Percentiles rank a stretch among this genome's conserved stretches.
These are phyloP conservation scores for Danio aesculapii DNA, from an alignment of 2,797 vertebrate genomes.

Conservation along the genomic window DNA sequence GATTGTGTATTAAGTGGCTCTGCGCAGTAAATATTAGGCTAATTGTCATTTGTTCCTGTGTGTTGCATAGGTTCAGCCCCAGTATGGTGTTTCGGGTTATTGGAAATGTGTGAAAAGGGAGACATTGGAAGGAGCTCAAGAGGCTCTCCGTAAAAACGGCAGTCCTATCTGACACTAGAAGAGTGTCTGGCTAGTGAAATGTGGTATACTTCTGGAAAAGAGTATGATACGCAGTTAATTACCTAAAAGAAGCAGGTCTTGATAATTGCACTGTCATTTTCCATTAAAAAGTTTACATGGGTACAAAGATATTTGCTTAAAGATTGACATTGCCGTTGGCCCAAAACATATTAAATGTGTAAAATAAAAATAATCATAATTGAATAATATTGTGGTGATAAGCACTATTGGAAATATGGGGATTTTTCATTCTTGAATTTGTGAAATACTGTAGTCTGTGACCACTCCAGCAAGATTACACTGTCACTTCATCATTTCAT, in stretches of 20 bases:
- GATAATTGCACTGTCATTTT: not conserved
- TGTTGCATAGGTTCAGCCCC: conserved; percentile 84
- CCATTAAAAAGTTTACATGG: conserved; percentile 34
- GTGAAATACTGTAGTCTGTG: not conserved
- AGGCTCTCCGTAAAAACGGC: conserved; percentile 82
- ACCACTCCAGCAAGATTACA: conserved; percentile 12
- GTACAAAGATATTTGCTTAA: not conserved
- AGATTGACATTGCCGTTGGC: not conserved
- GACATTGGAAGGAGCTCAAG: conserved; percentile 91
- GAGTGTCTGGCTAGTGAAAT: not conserved
- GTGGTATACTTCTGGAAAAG: not conserved
- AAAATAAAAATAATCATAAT: not conserved
- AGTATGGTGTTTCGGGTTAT: conserved; percentile 87
- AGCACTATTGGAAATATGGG: not conserved
- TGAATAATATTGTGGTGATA: not conserved
- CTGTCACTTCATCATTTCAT: not conserved
- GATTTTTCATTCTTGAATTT: not conserved
- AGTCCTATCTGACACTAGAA: conserved; percentile 74
- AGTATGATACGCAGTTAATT: conserved; percentile 9
- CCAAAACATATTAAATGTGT: not conserved
- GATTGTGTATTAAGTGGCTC: not conserved
- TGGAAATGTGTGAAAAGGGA: conserved; percentile 97
- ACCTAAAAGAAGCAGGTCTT: not conserved
- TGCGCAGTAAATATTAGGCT: not conserved
- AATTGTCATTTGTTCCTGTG: conserved; percentile 13